Base-by-base conservation (phyloP, 2,113 vertebrate genomes). In the Engystomops pustulosus region DNA sequence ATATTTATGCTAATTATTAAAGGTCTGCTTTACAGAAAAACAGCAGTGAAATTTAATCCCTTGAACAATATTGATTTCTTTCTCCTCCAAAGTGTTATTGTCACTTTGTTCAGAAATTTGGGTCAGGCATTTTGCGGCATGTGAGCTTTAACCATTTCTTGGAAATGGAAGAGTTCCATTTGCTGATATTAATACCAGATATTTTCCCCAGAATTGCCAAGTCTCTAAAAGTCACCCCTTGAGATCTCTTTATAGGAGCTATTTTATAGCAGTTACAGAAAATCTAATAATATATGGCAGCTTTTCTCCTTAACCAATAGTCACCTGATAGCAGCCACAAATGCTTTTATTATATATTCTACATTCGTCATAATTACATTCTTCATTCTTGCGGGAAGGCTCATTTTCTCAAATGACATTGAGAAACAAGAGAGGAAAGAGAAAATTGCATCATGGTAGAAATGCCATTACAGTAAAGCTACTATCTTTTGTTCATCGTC, bases 61-160 rank as follows among this genome's bases (percentile, higher is more conserved):
- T 36, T 20, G 49, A 77, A 77, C 51, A 58, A 55, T 77, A 77
- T 77, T 77, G 74, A 77, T 77, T 77, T 77, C 32, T 77, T 77
- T 76, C 72, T 77, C 32, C 49, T 58, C 74, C 58, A 51, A 58
- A 55, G 18, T 55, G 32, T 77, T 58, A 55, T 77, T 58, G 74
- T 55, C 74, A 77, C 74, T 77, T 76, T 55, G 72, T 76, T 58
- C 49, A 58, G 74, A 30, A 77, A 77, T 77, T 77, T 36, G 49
- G 49, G 74, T 55, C 74, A 77, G 32, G 10, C 49, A 58, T 77
- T 36, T 27, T 55, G 32, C n/a, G 9, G n/a, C 20, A 12, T 77
- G 32, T 36, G 15, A 20, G 53, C 6, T 58, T 76, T 76, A 76
- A 55, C 72, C 12, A 3, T 76, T 77, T 77, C 74, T 36, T 38